Evolutionary conservation across 2,888 invertebrate genomes (phyloP), one percentile per base, ranked within the genome.

Genomic region (Trachelus troglodyta): DNA sequence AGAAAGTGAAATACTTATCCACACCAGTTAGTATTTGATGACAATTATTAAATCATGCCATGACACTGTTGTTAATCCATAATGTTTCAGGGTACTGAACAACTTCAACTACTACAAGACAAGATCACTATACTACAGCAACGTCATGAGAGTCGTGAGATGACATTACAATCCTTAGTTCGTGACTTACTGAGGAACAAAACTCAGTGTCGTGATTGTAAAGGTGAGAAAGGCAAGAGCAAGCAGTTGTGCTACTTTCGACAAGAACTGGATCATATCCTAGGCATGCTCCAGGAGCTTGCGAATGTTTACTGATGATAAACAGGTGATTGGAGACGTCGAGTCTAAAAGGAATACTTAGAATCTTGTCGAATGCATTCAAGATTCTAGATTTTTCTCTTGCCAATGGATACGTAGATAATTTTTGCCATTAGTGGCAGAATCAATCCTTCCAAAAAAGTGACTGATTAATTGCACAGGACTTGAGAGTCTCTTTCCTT

Each of bases 71-170:
- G 9, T 23, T 56, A 34, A 71, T 34, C 9, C 3, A 15, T 23
- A 71, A 71, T 31, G 34, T 85, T 87, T 34, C 76, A 91, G 91
- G 88, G 89, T 74, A 88, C 89, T 0, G 90, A 91, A 73, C 91
- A 91, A 78, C 79, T 91, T 75, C 90, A 91, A 74, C 77, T 89
- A 35, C 79, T 91, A 12, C 91, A 91, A 79, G 91, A 91, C 40
- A 90, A 90, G 80, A 90, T 91, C 69, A 86, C 88, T 30, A 87
- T 89, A 73, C 86, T 91, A 4, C 91, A 91, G 81, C 91, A 91
- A 78, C 89, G 91, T 23, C 91, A 91, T 79, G 91, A 91, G 75
- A 90, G 89, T 75, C 87, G 91, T 4, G 91, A 91, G 75, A 88
- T 90, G 83, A 91, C 90, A 2, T 80, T 91, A 76, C 91, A 91